phyloP scores from a whole-genome alignment of 2,888 invertebrate genomes.

The Clitarchus hookeri region DNA sequence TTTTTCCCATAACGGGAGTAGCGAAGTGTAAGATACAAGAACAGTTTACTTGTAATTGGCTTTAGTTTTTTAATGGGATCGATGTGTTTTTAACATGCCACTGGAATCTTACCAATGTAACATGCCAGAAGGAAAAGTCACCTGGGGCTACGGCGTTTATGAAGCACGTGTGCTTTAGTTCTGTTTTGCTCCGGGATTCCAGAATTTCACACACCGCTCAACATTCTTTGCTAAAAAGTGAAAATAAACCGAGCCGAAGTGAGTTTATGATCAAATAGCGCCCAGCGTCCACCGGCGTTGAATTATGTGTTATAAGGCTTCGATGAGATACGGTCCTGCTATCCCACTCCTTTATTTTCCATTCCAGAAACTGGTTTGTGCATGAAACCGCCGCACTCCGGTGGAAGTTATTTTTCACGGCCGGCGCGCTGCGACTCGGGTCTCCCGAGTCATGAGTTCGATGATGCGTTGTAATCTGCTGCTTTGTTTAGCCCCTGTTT shows the following conservation, averaged over 20 bases:
- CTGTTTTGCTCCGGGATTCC: too few relatives aligned
- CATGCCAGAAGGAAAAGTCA: too few relatives aligned
- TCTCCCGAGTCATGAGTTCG: neutral
- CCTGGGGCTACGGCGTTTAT: too few relatives aligned
- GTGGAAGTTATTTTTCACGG: neutral
- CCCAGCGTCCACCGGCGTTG: slow-evolving; percentile 10
- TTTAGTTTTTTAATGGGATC: too few relatives aligned
- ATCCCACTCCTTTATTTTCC: neutral
- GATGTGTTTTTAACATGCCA: too few relatives aligned
- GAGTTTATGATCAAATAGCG: slow-evolving; percentile 9
- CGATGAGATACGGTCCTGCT: slow-evolving; percentile 14
- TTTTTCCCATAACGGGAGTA: too few relatives aligned
- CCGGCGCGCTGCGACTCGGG: neutral
- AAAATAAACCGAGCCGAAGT: neutral
- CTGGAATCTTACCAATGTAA: too few relatives aligned
- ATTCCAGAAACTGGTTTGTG: neutral
- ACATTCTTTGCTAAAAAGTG: neutral
- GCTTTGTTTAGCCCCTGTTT: slow-evolving; percentile 1
- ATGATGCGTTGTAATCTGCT: slow-evolving; percentile 1
- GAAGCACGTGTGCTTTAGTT: too few relatives aligned
- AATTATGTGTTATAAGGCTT: slow-evolving; percentile 14
- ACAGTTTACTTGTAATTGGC: too few relatives aligned
- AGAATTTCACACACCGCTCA: neutral
- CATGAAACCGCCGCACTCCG: neutral
- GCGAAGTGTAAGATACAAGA: too few relatives aligned